Evolutionary conservation across 1,140 invertebrate species (phyloP).

Genomic region (Nomia melanderi): DNA sequence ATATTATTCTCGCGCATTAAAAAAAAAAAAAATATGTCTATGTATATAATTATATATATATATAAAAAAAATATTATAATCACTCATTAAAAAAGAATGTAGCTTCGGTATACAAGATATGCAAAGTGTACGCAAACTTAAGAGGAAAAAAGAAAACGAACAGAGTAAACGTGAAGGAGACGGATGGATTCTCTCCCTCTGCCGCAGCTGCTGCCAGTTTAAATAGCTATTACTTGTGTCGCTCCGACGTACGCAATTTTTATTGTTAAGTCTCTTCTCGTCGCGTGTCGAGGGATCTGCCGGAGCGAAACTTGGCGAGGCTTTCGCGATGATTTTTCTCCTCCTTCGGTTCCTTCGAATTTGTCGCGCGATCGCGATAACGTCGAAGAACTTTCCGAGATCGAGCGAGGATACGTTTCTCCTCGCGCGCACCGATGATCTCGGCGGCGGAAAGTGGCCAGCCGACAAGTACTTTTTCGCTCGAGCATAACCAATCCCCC

Average conservation of each 20-base stretch:
- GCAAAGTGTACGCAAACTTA: conserved; percentile 30
- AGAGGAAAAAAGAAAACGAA: no score
- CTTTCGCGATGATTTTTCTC: not conserved
- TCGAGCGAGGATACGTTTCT: conserved; percentile 20
- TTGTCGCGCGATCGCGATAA: not conserved
- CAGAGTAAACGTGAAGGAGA: conserved; percentile 24
- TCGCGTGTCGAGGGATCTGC: not conserved
- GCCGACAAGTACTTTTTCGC: conserved; percentile 5
- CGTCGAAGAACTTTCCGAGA: not conserved
- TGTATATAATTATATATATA: conserved; percentile 59
- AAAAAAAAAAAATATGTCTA: conserved; percentile 55
- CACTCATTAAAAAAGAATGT: conserved; percentile 65
- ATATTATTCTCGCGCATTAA: conserved; percentile 60
- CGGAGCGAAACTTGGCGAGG: not conserved
- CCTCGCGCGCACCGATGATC: not conserved
- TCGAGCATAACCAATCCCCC: conserved; percentile 6
- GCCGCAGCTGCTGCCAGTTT: conserved; percentile 36
- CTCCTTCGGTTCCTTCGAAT: not conserved
- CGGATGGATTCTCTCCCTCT: conserved; percentile 23
- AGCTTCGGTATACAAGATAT: conserved; percentile 63
- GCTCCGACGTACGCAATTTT: conserved; percentile 1
- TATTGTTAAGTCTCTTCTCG: not conserved
- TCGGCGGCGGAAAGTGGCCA: not conserved
- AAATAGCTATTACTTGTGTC: conserved; percentile 17
- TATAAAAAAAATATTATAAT: conserved; percentile 66